These are phyloP conservation scores for Numenius arquata DNA, from an alignment of 2,113 vertebrate genomes.

Conservation along the genomic window DNA sequence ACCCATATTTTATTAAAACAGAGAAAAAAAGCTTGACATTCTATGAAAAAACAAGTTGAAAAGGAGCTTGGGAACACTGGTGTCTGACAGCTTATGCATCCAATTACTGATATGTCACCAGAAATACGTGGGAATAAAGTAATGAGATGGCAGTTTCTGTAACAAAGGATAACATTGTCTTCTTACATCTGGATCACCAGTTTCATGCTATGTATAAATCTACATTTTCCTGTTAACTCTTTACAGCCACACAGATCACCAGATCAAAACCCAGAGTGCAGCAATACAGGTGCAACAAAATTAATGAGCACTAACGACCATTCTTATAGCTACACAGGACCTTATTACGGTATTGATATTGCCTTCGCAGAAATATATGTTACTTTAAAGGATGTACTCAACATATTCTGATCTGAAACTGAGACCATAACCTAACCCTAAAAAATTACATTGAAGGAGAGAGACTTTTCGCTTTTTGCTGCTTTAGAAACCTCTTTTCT, in stretches of 20 bases:
- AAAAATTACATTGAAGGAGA: neutral
- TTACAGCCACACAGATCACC: neutral
- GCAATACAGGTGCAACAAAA: neutral
- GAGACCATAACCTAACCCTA: neutral
- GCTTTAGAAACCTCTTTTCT: neutral
- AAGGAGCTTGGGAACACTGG: slow-evolving; percentile 22
- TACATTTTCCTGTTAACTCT: slow-evolving; percentile 43
- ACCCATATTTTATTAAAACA: slow-evolving; percentile 20
- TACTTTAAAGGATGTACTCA: neutral
- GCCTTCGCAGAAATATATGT: neutral
- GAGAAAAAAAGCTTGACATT: neutral
- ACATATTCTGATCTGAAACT: neutral
- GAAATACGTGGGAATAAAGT: slow-evolving; percentile 31
- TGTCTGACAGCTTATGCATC: slow-evolving; percentile 63
- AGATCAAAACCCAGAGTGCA: neutral
- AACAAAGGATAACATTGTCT: slow-evolving; percentile 68
- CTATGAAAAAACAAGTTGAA: slow-evolving; percentile 36
- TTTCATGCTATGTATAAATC: slow-evolving; percentile 10
- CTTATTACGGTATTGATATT: neutral
- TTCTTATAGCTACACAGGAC: neutral
- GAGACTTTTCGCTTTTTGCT: neutral
- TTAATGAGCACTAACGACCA: neutral
- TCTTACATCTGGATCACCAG: slow-evolving; percentile 53
- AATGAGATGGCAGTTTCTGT: slow-evolving; percentile 62
- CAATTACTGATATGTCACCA: slow-evolving; percentile 70